Evolutionary conservation across 1,140 invertebrate species (phyloP), one percentile per base, ranked within the genome.

Genomic region (Formica selysi): DNA sequence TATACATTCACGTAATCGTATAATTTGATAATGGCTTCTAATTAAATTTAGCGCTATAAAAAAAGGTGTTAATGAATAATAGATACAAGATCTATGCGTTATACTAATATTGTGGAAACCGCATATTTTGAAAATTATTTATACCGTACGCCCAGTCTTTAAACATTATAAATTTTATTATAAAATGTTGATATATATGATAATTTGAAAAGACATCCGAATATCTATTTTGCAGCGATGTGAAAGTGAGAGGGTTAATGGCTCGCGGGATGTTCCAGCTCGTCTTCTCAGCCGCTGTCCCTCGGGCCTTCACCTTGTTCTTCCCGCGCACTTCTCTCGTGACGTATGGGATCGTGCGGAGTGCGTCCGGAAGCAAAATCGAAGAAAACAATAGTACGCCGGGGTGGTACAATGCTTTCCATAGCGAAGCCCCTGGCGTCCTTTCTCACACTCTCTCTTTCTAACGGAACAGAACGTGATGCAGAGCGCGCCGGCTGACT

Each of bases 381-480:
- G 76, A 83, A 86, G 79, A 85, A 73, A 84, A 71, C 73, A 71
- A 71, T 73, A 71, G 10, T 67, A 86, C 61, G 65, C 64, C 62
- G 57, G 38, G 67, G 57, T 87, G 79, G 67, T 81, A 81, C 71
- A 73, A 61, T 81, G 36, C 79, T 73, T 44, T 73, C 38, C 67
- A 13, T 70, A 29, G 36, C 16, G 10, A 65, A 73, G 79, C 67
- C 79, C 38, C 67, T 32, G 51, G 67, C 79, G 51, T 81, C 41
- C 73, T 51, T 78, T 86, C 74, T 85, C 79, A 73, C 67, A 86
- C 54, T 86, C 61, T 67, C 74, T 73, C 68, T 81, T 76, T 64
- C 74, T 76, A 78, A 87, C 57, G 73, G 64, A 79, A 64, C 83
- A 64, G 59, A 85, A 73, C 80, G 54, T 67, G 61, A n/a, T 68